Conservation (phyloP, 1,140 invertebrate genomes). For the Drosophila bocki region DNA sequence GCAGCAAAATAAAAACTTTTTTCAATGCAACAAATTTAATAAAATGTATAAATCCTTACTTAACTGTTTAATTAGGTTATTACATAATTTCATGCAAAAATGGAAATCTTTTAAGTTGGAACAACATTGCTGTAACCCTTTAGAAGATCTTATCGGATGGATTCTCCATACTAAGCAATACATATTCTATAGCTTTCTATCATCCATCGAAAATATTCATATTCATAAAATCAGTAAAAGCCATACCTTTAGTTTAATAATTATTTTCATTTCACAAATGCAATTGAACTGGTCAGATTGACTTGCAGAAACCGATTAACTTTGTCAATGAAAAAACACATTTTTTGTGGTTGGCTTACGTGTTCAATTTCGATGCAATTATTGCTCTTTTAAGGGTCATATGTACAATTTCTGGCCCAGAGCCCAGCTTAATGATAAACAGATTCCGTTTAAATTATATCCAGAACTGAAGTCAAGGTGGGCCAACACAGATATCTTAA, state of each 20-base stretch:
- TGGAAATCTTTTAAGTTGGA: neutral
- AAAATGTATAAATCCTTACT: neutral
- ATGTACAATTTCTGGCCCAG: constrained; percentile 37
- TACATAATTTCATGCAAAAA: neutral
- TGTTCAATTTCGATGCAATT: constrained; percentile 52
- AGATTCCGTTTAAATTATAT: neutral
- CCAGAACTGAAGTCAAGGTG: neutral
- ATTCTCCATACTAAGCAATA: neutral
- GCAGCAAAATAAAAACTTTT: constrained; percentile 8
- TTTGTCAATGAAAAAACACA: constrained; percentile 31
- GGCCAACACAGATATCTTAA: neutral
- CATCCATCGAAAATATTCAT: too few species aligned
- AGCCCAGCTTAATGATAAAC: constrained; percentile 26
- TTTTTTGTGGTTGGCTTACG: constrained; percentile 30
- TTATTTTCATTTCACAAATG: neutral
- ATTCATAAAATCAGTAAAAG: neutral
- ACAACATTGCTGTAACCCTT: neutral
- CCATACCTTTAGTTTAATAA: neutral
- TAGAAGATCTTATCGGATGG: neutral
- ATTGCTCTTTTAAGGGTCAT: constrained; percentile 25
- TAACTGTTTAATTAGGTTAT: neutral
- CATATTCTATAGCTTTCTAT: too few species aligned
- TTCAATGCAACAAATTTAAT: constrained; percentile 19
- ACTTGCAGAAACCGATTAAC: constrained; percentile 40
- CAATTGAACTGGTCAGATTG: too few species aligned